These are phyloP conservation scores for Lycia hirtaria DNA, from an alignment of 2,888 invertebrate genomes.

Conservation along the genomic window DNA sequence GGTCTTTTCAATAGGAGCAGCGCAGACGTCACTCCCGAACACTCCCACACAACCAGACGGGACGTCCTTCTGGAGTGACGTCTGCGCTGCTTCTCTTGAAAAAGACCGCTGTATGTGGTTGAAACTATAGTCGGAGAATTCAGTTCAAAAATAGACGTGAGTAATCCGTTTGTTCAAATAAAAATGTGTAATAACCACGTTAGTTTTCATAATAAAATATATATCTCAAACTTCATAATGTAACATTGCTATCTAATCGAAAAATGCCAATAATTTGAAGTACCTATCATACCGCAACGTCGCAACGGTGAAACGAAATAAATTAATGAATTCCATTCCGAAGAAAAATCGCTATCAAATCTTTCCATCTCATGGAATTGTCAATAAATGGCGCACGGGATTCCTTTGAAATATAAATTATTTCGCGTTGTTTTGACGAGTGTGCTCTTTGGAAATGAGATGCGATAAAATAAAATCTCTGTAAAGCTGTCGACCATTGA, in stretches of 20 bases:
- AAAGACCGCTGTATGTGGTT: no score
- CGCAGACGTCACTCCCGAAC: no score
- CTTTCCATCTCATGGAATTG: slow-evolving; percentile 69
- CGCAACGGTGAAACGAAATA: slow-evolving; percentile 64
- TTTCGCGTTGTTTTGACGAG: slow-evolving; percentile 51
- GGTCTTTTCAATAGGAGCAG: no score
- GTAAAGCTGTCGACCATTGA: slow-evolving; percentile 28
- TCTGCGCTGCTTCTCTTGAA: no score
- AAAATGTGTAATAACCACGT: no score
- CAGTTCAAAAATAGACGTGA: no score
- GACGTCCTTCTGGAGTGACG: no score
- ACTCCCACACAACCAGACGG: no score
- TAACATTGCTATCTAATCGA: not conserved
- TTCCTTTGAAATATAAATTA: slow-evolving; percentile 58
- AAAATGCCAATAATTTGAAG: slow-evolving; percentile 34
- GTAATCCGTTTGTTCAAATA: no score
- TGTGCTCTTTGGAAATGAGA: slow-evolving; percentile 45
- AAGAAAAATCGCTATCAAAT: slow-evolving; percentile 69
- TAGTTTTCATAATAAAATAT: no score
- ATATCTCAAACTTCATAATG: not conserved
- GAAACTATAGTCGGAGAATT: no score
- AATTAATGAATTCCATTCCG: slow-evolving; percentile 64
- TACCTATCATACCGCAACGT: slow-evolving; percentile 48
- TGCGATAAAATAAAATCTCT: slow-evolving; percentile 35
- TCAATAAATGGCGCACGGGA: slow-evolving; percentile 64